phyloP scores from a whole-genome alignment of 2,888 invertebrate genomes.

The Hemaris fuciformis region DNA sequence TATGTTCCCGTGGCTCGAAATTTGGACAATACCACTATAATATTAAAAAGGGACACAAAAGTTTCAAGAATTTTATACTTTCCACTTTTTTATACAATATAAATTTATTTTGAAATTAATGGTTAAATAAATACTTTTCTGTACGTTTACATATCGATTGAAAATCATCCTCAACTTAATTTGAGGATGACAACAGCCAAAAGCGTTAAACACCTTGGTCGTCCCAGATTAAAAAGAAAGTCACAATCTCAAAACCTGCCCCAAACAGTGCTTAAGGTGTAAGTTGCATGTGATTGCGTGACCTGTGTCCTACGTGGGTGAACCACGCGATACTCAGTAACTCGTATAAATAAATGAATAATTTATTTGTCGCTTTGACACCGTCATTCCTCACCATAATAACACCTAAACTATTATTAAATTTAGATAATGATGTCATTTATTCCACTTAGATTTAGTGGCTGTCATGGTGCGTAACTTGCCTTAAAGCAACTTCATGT shows the following conservation, averaged over 20 bases:
- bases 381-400: slow-evolving; percentile 26
- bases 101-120: too few species aligned
- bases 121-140: too few species aligned
- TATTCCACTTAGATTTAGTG: background rate
- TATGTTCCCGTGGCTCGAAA: too few species aligned
- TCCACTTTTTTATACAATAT: too few species aligned
- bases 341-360: slow-evolving; percentile 37
- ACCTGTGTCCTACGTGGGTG: slow-evolving; percentile 33
- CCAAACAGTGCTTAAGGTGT: slow-evolving; percentile 20
- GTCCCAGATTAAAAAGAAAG: too few species aligned
- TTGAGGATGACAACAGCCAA: too few species aligned
- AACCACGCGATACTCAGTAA: slow-evolving; percentile 22
- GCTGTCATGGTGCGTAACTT: background rate
- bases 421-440: slow-evolving; percentile 1
- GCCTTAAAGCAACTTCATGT: background rate
- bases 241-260: slow-evolving; percentile 9
- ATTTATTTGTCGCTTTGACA: slow-evolving; percentile 37
- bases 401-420: slow-evolving; percentile 11
- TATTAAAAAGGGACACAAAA: too few species aligned
- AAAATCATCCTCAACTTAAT: too few species aligned
- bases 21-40: too few species aligned
- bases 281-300: slow-evolving; percentile 36
- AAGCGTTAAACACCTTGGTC: too few species aligned
- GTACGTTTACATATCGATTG: too few species aligned
- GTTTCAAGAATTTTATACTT: too few species aligned